phyloP scores from a whole-genome alignment of 2,888 invertebrate genomes.

The Zaprionus lineosus region DNA sequence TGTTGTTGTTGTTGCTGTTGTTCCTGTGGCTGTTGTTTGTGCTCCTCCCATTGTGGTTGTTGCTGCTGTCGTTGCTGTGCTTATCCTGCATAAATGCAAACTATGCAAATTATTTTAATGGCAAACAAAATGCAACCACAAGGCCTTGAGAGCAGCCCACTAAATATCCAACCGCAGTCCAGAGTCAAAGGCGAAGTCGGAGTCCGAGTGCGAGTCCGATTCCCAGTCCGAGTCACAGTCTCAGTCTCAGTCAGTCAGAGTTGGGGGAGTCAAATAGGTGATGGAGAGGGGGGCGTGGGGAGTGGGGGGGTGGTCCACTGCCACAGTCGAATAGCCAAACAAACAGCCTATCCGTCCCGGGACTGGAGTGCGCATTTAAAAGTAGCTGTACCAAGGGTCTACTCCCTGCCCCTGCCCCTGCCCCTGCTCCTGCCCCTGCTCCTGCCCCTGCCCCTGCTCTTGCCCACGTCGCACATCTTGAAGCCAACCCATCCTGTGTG shows the following conservation, averaged over 20 bases:
- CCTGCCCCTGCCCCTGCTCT: background rate
- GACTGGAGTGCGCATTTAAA: slow-evolving; percentile 9
- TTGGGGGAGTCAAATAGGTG: too few species aligned
- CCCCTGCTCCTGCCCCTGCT: background rate
- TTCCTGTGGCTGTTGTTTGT: background rate
- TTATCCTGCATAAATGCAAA: slow-evolving; percentile 48
- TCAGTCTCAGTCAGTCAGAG: too few species aligned
- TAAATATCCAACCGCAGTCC: slow-evolving; percentile 49
- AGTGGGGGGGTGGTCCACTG: too few species aligned
- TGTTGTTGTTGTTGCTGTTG: background rate
- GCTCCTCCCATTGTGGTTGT: background rate
- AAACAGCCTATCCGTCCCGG: slow-evolving; percentile 7
- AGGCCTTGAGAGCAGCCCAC: slow-evolving; percentile 30
- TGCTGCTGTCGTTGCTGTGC: slow-evolving; percentile 10
- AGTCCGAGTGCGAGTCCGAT: too few species aligned
- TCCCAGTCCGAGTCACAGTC: too few species aligned
- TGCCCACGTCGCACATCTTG: too few species aligned
- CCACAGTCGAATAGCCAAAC: slow-evolving; percentile 27
- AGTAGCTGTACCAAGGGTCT: background rate
- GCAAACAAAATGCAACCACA: slow-evolving; percentile 55
- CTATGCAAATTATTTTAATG: slow-evolving; percentile 67
- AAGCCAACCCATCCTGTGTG: too few species aligned
- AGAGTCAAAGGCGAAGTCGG: slow-evolving; percentile 9
- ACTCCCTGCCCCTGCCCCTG: background rate
- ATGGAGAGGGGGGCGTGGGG: too few species aligned